Conservation (phyloP, 2,888 invertebrate species). For the Drosophila austrosaltans region DNA sequence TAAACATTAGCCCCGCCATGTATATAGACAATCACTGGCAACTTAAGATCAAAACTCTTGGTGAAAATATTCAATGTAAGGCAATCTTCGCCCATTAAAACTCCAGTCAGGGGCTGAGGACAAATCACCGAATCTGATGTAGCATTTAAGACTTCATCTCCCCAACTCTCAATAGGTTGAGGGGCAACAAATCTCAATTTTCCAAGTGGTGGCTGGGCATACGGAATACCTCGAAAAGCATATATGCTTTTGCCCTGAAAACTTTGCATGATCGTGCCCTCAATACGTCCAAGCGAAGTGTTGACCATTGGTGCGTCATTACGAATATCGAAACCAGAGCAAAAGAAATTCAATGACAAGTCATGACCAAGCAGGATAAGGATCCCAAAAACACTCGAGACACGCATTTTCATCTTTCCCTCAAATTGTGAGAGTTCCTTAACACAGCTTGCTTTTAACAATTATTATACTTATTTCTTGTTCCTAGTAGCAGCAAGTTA, state of each 20-base stretch:
- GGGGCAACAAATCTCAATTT: slow-evolving; percentile 83
- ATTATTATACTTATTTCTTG: neutral
- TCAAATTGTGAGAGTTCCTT: neutral
- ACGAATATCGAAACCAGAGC: neutral
- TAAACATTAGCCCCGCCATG: slow-evolving; percentile 78
- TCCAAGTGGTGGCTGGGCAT: slow-evolving; percentile 80
- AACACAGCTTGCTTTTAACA: neutral
- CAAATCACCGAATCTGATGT: slow-evolving; percentile 83
- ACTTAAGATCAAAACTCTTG: slow-evolving; percentile 37
- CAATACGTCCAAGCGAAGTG: neutral
- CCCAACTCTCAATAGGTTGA: slow-evolving; percentile 75
- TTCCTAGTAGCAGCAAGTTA: neutral
- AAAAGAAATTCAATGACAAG: neutral
- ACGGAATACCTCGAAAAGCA: slow-evolving; percentile 83
- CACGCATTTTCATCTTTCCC: neutral
- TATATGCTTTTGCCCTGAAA: slow-evolving; percentile 82
- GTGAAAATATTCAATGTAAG: slow-evolving; percentile 87
- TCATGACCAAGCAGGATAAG: neutral
- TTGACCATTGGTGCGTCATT: neutral
- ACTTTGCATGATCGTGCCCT: slow-evolving; percentile 82
- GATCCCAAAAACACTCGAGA: neutral
- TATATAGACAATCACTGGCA: slow-evolving; percentile 78
- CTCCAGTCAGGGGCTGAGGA: slow-evolving; percentile 55
- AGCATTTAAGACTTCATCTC: slow-evolving; percentile 78
- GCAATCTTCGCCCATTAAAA: slow-evolving; percentile 86